Evolutionary conservation across 1,140 invertebrate genomes (phyloP), one percentile per base, ranked within the genome.

Genomic region (Polypedilum vanderplanki): DNA sequence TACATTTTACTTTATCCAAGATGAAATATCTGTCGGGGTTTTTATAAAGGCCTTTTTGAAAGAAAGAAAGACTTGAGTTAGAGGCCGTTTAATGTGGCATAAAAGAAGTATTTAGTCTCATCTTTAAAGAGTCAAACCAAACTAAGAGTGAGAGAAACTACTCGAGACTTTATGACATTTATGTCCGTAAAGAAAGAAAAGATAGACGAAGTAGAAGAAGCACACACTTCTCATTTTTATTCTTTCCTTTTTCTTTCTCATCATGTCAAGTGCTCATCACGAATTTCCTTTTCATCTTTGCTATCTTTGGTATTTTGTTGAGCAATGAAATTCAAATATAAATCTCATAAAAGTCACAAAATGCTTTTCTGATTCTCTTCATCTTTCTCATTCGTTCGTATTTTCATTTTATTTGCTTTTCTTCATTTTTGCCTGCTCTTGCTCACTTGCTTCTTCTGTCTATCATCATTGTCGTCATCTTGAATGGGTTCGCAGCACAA

Each of bases 331-430:
- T 12, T 57, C 46, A 57, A 57, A 57, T 57, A 57, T 57, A 57
- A 57, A 57, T 57, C 46, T 57, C 46, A 57, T 57, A 57, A 57
- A 57, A 57, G 46, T 57, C 41, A 46, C 41, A 46, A 46, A 46
- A 46, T 46, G 41, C 2, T 46, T 15, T 15, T 46, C 46, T 15
- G 46, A 57, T 57, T 57, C 24, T 33, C 24, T 33, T 33, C 46
- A 12, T 57, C 46, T 57, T 12, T n/a, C n/a, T n/a, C n/a, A n/a
- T n/a, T n/a, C n/a, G n/a, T n/a, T n/a, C n/a, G n/a, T n/a, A 8
- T 46, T 46, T 15, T 57, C 46, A 57, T 57, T 57, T 15, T 57
- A 33, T 33, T 33, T 33, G 24, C 24, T 33, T 33, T 33, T 5
- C 5, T 33, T 33, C 24, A 33, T 33, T 33, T 33, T 33, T 33